These are phyloP conservation scores for Lepus oiostolus DNA, from an alignment of 2,797 vertebrate species.

Conservation along the genomic window DNA sequence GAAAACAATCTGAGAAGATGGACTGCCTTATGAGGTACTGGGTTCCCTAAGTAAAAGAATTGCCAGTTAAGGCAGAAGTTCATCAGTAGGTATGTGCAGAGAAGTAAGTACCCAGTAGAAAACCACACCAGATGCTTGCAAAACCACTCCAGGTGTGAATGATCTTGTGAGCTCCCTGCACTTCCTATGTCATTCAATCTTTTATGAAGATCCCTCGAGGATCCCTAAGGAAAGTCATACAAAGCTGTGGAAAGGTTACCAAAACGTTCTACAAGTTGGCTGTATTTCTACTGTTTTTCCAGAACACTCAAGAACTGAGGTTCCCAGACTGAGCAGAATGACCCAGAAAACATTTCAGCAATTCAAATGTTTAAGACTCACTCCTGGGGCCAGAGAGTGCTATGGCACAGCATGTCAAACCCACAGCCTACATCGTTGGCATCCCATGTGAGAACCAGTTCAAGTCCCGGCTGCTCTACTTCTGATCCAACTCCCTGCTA, in stretches of 20 bases:
- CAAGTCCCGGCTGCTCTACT: too few relatives aligned
- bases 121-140: neutral
- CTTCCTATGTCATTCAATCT: neutral
- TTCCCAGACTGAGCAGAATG: neutral
- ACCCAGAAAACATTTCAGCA: neutral
- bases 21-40: neutral
- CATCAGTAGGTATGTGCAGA: neutral
- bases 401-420: too few relatives aligned
- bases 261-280: neutral
- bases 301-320: neutral
- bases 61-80: neutral
- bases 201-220: neutral
- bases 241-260: neutral
- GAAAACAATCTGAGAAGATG: neutral
- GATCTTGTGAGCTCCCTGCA: neutral
- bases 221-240: neutral
- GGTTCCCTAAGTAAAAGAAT: neutral
- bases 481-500: too few relatives aligned
- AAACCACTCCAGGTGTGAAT: neutral
- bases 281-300: neutral
- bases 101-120: neutral
- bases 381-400: neutral
- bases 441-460: too few relatives aligned
- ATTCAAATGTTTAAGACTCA: neutral
- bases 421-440: too few relatives aligned